Base-by-base conservation (phyloP, 2,797 vertebrate genomes). In the Parauchenoglanis punctatus region DNA sequence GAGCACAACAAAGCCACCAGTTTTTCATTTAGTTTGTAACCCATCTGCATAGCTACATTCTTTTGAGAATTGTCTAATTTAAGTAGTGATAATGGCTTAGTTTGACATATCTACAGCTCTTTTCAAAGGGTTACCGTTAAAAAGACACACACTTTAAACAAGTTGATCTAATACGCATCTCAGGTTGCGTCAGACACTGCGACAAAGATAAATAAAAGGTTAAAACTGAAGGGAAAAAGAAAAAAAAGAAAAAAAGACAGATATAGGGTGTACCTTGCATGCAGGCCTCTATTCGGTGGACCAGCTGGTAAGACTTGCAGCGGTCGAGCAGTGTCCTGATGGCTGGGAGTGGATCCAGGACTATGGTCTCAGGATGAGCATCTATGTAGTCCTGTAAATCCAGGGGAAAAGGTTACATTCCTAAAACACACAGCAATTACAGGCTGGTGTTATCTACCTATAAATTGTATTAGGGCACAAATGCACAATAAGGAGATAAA, bases 321-420 rank as follows among this genome's bases (percentile, higher is more conserved):
- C 97, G 96, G 91, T 97, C 97, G 44, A 97, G 94, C 83, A 97
- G 93, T 0, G 97, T 97, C 86, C 96, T 94, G 90, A 97, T 97
- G 90, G 97, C 97, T 0, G 97, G 97, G 40, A 97, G 96, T n/a
- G 97, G 97, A 88, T 97, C 97, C 92, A 97, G 91, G 89, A 97
- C 93, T 81, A 97, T 96, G 86, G 96, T 97, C 94, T 97, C 96
- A 4, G 97, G 97, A 87, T 97, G 97, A 68, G 97, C 95, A n/a
- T 97, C 96, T 58, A 97, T 97, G 92, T 97, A 97, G 46, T 97
- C 96, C 97, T 97, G 93, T 35, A 93, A 85, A 31, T 76, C n/a
- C 59, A 86, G 61, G 7, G n/a, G 15, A 87, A 80, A 84, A 70
- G 65, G 17, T 78, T 54, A 72, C 13, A 73, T 44, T 70, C 18